These are phyloP conservation scores for Odontomyia ornata DNA, from an alignment of 2,888 invertebrate species.

Conservation along the genomic window DNA sequence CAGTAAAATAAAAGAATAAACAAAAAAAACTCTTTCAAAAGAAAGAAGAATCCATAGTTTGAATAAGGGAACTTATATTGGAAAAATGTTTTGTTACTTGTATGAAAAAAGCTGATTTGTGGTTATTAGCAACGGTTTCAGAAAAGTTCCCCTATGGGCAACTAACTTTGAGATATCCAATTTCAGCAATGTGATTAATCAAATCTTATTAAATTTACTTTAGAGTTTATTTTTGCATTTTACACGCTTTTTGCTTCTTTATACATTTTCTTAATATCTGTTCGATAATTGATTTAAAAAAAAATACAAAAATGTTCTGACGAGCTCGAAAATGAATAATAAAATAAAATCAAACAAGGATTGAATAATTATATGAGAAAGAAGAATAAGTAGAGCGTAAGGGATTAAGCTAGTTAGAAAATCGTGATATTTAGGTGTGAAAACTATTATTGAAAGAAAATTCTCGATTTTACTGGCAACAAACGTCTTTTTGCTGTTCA, in stretches of 20 bases:
- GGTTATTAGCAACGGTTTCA: conserved; percentile 69
- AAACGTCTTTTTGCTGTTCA: conserved; percentile 46
- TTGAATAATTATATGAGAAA: conserved; percentile 9
- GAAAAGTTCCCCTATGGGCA: conserved; percentile 76
- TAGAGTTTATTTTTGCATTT: conserved; percentile 49
- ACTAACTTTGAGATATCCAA: conserved; percentile 65
- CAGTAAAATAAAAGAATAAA: conserved; percentile 28
- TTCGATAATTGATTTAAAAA: neutral
- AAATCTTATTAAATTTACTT: conserved; percentile 3
- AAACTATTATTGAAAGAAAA: conserved; percentile 38
- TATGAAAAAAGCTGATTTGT: conserved; percentile 46
- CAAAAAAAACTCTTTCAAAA: conserved; percentile 4
- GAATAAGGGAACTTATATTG: neutral
- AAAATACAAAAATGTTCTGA: neutral
- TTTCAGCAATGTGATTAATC: conserved; percentile 47
- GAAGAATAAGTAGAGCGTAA: conserved; percentile 24
- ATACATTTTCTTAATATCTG: conserved; percentile 25
- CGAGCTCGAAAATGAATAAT: neutral
- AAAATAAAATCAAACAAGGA: neutral
- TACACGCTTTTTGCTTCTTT: conserved; percentile 46
- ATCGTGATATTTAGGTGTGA: conserved; percentile 47
- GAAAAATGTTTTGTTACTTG: conserved; percentile 9
- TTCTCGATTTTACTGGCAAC: conserved; percentile 14
- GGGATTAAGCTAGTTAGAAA: conserved; percentile 44
- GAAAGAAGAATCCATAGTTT: conserved; percentile 10